Conservation (phyloP, 2,797 vertebrate species). For the Nothura maculosa region DNA sequence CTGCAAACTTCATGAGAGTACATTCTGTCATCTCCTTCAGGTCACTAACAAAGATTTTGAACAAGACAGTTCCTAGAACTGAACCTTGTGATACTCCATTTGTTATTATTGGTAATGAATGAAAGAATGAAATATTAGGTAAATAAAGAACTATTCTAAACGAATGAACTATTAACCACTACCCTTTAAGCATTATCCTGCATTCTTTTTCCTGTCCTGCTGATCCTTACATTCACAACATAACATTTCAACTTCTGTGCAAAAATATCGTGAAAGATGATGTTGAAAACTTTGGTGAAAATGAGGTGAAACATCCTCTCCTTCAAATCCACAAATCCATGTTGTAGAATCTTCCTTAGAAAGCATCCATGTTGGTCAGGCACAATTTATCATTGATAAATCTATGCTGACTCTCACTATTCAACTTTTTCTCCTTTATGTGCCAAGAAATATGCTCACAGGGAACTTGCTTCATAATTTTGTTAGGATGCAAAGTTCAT, state of each 20-base stretch:
- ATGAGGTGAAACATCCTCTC: not conserved
- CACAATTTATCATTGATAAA: not conserved
- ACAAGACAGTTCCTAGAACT: not conserved
- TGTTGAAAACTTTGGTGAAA: not conserved
- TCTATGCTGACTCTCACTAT: not conserved
- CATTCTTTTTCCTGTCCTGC: not conserved
- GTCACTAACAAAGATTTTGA: not conserved
- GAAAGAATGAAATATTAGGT: not conserved
- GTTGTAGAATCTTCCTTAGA: not conserved
- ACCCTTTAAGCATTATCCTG: not conserved
- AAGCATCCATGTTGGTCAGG: not conserved
- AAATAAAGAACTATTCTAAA: not conserved
- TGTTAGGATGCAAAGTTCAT: not conserved
- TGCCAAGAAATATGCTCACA: not conserved
- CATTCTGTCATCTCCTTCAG: not conserved
- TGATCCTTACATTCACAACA: not conserved
- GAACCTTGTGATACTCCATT: not conserved
- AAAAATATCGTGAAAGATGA: not conserved
- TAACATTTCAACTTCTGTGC: not conserved
- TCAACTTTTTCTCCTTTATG: not conserved
- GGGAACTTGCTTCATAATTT: not conserved
- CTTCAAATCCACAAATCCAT: not conserved
- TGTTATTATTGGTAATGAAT: not conserved
- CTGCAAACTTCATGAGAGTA: not conserved
- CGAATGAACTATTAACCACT: not conserved